Evolutionary conservation across 1,140 invertebrate species (phyloP).

Genomic region (Aphidius ervi): DNA sequence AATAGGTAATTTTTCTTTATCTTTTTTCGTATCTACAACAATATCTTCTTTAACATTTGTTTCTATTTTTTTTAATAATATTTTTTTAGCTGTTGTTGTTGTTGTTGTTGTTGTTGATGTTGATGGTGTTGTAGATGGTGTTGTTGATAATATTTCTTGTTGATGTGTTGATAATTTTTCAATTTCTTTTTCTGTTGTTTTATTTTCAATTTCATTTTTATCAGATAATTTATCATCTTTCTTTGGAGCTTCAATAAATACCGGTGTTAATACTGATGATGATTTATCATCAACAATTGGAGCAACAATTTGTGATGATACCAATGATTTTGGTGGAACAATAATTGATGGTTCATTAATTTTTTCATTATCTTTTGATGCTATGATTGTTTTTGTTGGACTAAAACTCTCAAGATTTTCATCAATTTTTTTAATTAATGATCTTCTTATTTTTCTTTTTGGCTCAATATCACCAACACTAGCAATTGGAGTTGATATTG

Average conservation of each 20-base stretch:
- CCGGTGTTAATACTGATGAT: conserved; percentile 6
- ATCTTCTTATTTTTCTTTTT: conserved; percentile 36
- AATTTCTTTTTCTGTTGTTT: conserved; percentile 57
- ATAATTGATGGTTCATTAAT: conserved; percentile 46
- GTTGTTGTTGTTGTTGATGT: conserved; percentile 23
- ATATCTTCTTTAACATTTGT: conserved; percentile 20
- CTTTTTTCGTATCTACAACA: conserved; percentile 12
- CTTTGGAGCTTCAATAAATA: conserved; percentile 42
- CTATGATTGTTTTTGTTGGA: neutral
- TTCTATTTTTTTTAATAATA: conserved; percentile 30
- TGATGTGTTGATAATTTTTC: conserved; percentile 55
- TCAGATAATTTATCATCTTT: conserved; percentile 28
- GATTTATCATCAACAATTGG: neutral
- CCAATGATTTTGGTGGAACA: conserved; percentile 25
- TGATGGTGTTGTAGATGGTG: conserved; percentile 24
- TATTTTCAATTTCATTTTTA: conserved; percentile 53
- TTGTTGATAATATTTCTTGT: conserved; percentile 51
- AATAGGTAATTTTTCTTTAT: conserved; percentile 23
- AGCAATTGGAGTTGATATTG: neutral
- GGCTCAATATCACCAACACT: conserved; percentile 28
- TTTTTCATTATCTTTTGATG: conserved; percentile 54
- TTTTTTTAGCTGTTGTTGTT: conserved; percentile 14
- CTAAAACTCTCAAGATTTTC: conserved; percentile 23
- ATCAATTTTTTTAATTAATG: conserved; percentile 35
- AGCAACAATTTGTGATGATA: conserved; percentile 1